These are phyloP conservation scores for Drosophila fuyamai DNA, from an alignment of 1,140 invertebrate genomes.

Conservation along the genomic window DNA sequence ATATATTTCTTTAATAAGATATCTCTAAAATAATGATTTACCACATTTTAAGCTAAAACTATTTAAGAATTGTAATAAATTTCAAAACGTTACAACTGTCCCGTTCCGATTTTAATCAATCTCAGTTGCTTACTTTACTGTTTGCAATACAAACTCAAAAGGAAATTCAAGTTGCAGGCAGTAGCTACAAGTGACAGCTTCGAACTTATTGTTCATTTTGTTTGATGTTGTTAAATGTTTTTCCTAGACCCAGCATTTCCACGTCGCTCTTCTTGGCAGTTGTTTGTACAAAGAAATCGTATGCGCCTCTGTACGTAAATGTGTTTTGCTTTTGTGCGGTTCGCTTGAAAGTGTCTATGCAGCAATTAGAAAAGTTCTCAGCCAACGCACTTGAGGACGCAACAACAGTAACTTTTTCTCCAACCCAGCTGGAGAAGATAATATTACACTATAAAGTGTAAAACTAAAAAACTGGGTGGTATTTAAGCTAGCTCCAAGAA, in stretches of 20 bases:
- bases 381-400: conserved; percentile 32
- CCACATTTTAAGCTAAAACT: no score
- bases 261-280: background rate
- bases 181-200: conserved; percentile 7
- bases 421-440: background rate
- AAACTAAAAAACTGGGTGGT: no score
- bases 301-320: conserved; percentile 25
- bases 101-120: no score
- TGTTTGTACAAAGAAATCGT: conserved; percentile 14
- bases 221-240: conserved; percentile 38
- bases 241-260: conserved; percentile 13
- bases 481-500: no score
- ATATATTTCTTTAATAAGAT: no score
- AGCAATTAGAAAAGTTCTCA: conserved; percentile 73
- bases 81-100: no score
- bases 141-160: background rate
- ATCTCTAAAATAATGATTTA: no score
- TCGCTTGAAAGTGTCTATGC: conserved; percentile 59
- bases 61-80: no score
- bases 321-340: conserved; percentile 23
- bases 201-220: conserved; percentile 21
- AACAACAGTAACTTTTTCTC: conserved; percentile 24
- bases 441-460: background rate
- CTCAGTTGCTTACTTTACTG: background rate
- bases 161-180: conserved; percentile 10